Conservation (phyloP, 1,140 invertebrate species). For the Drosophila repleta region DNA sequence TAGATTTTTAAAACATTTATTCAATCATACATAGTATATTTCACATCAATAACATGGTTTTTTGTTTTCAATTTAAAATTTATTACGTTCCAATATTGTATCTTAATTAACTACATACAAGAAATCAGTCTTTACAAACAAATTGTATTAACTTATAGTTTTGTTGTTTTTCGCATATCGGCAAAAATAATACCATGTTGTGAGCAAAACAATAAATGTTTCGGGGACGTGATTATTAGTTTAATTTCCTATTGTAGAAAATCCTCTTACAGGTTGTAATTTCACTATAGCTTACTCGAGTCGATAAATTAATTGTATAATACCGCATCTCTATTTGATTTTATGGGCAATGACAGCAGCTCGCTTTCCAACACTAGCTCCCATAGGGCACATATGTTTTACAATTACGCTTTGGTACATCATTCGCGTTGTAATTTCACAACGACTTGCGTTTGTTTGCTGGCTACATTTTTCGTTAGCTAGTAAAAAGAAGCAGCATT, state of each 20-base stretch:
- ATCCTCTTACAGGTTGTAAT: slow-evolving; percentile 11
- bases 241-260: slow-evolving; percentile 49
- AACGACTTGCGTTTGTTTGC: slow-evolving; percentile 40
- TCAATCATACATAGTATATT: slow-evolving; percentile 66
- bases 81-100: slow-evolving; percentile 50
- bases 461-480: slow-evolving; percentile 36
- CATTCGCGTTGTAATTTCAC: slow-evolving; percentile 72
- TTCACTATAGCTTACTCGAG: slow-evolving; percentile 16
- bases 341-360: slow-evolving; percentile 14
- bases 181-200: slow-evolving; percentile 51
- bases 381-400: slow-evolving; percentile 55
- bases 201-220: slow-evolving; percentile 66
- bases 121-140: slow-evolving; percentile 80
- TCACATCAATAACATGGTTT: slow-evolving; percentile 26
- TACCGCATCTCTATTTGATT: slow-evolving; percentile 52
- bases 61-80: slow-evolving; percentile 44
- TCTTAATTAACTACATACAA: slow-evolving; percentile 58
- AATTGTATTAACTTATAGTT: slow-evolving; percentile 66
- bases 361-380: slow-evolving; percentile 53
- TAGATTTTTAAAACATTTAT: slow-evolving; percentile 64
- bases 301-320: slow-evolving; percentile 47
- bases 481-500: slow-evolving; percentile 11
- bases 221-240: slow-evolving; percentile 35
- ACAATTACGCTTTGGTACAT: slow-evolving; percentile 58
- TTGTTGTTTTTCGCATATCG: slow-evolving; percentile 26